These are phyloP conservation scores for Lepidochitona cinerea DNA, from an alignment of 2,888 invertebrate species.

Conservation along the genomic window DNA sequence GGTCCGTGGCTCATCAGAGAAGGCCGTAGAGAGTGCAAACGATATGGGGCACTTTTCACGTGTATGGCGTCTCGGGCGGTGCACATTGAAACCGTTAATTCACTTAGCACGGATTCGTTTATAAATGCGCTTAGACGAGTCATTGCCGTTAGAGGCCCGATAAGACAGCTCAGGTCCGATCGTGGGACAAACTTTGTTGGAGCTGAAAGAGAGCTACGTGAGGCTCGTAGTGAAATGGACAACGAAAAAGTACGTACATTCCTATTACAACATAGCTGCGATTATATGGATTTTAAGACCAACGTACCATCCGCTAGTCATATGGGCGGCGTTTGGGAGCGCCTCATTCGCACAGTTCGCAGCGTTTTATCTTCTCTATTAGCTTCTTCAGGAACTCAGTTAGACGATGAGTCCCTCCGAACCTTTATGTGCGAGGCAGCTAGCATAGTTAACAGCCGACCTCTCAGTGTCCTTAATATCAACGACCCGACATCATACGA, in stretches of 20 bases:
- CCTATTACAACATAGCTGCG: slow-evolving; percentile 18
- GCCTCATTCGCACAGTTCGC: slow-evolving; percentile 39
- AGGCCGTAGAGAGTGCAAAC: slow-evolving; percentile 50
- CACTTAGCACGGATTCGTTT: slow-evolving; percentile 36
- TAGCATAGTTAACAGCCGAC: slow-evolving; percentile 31
- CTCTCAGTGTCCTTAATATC: slow-evolving; percentile 20
- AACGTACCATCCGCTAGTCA: slow-evolving; percentile 44
- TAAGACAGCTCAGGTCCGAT: slow-evolving; percentile 28
- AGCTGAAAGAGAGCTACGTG: slow-evolving; percentile 24
- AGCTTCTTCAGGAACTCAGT: not conserved
- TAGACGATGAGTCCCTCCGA: slow-evolving; percentile 28
- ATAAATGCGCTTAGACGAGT: slow-evolving; percentile 34
- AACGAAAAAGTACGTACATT: slow-evolving; percentile 13
- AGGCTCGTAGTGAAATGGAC: slow-evolving; percentile 19
- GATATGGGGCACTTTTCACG: slow-evolving; percentile 55
- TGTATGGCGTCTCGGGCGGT: slow-evolving; percentile 58
- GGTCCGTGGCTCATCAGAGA: slow-evolving; percentile 55
- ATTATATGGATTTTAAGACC: slow-evolving; percentile 28
- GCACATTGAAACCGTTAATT: slow-evolving; percentile 44
- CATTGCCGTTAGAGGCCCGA: slow-evolving; percentile 33
- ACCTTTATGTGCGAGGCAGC: slow-evolving; percentile 33
- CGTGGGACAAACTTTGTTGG: slow-evolving; percentile 37
- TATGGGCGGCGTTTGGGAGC: slow-evolving; percentile 47
- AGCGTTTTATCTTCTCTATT: slow-evolving; percentile 30
- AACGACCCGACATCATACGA: slow-evolving; percentile 13